Evolutionary conservation across 2,797 vertebrate species (phyloP), one percentile per base, ranked within the genome.

Genomic region (Bryconaethiops microstoma): DNA sequence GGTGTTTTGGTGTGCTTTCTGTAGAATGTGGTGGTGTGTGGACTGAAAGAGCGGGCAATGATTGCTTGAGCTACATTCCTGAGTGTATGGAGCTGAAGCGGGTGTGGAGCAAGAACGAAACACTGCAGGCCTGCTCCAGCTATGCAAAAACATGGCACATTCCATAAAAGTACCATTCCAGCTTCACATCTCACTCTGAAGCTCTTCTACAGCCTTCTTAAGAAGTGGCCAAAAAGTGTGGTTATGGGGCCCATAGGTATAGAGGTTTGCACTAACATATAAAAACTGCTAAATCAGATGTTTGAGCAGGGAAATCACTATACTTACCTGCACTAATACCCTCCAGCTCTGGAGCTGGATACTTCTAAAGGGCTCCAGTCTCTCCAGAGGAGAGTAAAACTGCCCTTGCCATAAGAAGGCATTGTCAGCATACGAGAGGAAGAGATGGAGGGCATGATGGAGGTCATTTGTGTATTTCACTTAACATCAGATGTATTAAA

Each of bases 51-150:
- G 64, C 76, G 76, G 35, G 48, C 73, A 40, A 25, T 60, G 64
- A 78, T 67, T 48, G 40, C 74, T 78, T 65, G 62, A 48, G 50
- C 69, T 69, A 75, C 86, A 87, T 87, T 87, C 86, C 86, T 78
- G 82, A 76, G 82, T 74, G 74, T 64, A 71, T 81, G 67, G 65
- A 76, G 63, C 52, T 72, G 63, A 71, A 64, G 82, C 69, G 84
- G 84, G 77, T 78, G 82, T 82, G 78, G 75, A 80, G 68, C 39
- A 73, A 85, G 79, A 82, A 72, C 77, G 29, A 52, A 79, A 80
- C 82, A 79, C 67, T 74, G 63, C 86, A 84, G 82, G 78, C 69
- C 76, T 62, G 78, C 50, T 64, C 70, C 70, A 55, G 77, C 39
- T 62, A 21, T 86, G 73, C 73, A 40, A 70, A 70, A 76, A 64